A percentile compares a stretch with the other conserved stretches of the same genome.
These are phyloP conservation scores for Phylloscopus whistleri DNA, from an alignment of 2,113 vertebrate genomes.

Conservation along the genomic window DNA sequence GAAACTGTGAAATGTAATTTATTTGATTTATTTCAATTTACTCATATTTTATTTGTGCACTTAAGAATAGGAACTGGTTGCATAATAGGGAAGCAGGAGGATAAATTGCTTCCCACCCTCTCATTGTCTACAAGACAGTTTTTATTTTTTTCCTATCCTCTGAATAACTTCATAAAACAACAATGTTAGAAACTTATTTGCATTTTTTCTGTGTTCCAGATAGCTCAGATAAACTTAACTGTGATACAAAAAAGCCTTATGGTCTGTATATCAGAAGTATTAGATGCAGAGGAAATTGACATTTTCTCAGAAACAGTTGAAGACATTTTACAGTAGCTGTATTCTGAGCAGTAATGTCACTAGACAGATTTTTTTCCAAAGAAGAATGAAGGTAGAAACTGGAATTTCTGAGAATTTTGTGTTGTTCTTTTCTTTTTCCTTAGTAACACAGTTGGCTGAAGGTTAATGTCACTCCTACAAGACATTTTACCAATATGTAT, in stretches of 20 bases:
- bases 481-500: not conserved
- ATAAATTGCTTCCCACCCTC: not conserved
- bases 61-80: not conserved
- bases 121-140: not conserved
- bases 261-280: not conserved
- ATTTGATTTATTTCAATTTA: slow-evolving; percentile 41
- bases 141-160: not conserved
- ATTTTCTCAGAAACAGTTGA: not conserved
- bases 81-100: not conserved
- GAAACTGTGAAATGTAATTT: not conserved
- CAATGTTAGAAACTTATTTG: not conserved
- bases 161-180: not conserved
- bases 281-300: not conserved
- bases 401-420: not conserved
- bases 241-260: not conserved
- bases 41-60: slow-evolving; percentile 21
- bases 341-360: not conserved
- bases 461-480: not conserved
- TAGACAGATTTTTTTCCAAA: not conserved
- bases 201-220: not conserved
- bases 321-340: not conserved
- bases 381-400: not conserved
- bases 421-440: not conserved
- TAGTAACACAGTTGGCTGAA: not conserved
- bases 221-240: not conserved